phyloP scores from a whole-genome alignment of 2,113 vertebrate genomes.

The Cololabis saira region DNA sequence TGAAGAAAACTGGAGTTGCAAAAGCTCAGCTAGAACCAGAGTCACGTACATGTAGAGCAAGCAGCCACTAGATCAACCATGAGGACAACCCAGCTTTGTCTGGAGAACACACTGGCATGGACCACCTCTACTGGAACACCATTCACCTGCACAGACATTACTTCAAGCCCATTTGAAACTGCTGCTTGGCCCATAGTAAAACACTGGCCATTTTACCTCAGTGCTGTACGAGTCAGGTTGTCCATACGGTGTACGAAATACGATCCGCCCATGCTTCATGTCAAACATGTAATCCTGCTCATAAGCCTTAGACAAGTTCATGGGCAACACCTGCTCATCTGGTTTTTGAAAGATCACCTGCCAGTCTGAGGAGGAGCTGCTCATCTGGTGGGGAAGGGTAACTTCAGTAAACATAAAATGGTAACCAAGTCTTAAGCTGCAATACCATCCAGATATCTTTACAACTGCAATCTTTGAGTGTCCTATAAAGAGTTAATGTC shows the following conservation, averaged over 20 bases:
- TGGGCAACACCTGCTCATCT: conserved; percentile 20
- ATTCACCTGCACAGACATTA: conserved; percentile 48
- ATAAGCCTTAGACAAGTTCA: conserved; percentile 51
- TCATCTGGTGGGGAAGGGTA: conserved; percentile 5
- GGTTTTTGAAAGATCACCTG: conserved; percentile 63
- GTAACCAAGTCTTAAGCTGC: no score
- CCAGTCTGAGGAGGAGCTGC: conserved; percentile 45
- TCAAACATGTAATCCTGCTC: conserved; percentile 54
- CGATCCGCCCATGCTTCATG: conserved; percentile 42
- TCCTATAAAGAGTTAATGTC: no score
- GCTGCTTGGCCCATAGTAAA: no score
- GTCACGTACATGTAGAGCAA: conserved; percentile 63
- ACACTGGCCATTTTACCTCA: conserved; percentile 36
- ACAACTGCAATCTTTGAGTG: no score
- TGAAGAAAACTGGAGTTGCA: neutral
- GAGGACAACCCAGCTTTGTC: conserved; percentile 62
- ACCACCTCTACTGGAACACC: conserved; percentile 63
- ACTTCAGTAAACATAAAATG: no score
- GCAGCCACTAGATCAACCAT: conserved; percentile 64
- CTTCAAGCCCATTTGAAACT: no score
- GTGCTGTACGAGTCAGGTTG: conserved; percentile 53
- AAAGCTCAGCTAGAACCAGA: neutral
- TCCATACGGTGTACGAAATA: conserved; percentile 66
- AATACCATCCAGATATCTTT: no score
- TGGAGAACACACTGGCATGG: conserved; percentile 67